A percentile compares a stretch with the other conserved stretches of the same genome.
Evolutionary conservation across 2,888 invertebrate genomes (phyloP).

Genomic region (Pollenia labialis): DNA sequence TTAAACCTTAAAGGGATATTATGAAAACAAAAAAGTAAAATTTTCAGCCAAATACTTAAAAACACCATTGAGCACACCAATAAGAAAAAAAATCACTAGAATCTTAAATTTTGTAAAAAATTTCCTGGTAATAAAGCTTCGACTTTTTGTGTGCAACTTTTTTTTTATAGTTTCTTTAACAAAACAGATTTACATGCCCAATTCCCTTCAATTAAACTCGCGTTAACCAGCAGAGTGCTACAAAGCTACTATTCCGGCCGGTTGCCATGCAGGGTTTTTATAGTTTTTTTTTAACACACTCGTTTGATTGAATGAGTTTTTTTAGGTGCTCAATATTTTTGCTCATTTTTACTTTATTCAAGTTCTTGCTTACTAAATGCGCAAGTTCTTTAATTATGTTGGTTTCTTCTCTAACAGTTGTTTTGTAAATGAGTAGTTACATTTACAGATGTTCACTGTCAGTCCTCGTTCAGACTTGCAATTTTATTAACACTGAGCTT

Average conservation of each 20-base stretch:
- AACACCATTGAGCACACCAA: slow-evolving; percentile 11
- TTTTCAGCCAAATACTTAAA: background rate
- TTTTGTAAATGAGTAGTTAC: slow-evolving; percentile 18
- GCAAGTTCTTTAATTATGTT: slow-evolving; percentile 31
- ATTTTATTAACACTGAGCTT: too few relatives aligned
- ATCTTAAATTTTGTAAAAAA: slow-evolving; percentile 33
- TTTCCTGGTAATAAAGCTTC: slow-evolving; percentile 53
- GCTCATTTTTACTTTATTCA: background rate
- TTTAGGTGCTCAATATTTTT: background rate
- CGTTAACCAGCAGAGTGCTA: slow-evolving; percentile 81
- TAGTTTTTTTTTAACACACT: slow-evolving; percentile 77
- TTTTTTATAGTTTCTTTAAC: slow-evolving; percentile 22
- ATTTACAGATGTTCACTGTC: slow-evolving; percentile 13
- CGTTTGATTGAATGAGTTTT: slow-evolving; percentile 55
- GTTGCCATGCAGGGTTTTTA: slow-evolving; percentile 80
- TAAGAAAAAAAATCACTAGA: background rate
- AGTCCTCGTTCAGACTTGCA: background rate
- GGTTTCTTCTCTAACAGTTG: slow-evolving; percentile 17
- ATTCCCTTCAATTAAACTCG: slow-evolving; percentile 31
- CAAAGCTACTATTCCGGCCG: slow-evolving; percentile 84
- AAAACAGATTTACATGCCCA: slow-evolving; percentile 40
- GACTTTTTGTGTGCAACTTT: slow-evolving; percentile 38
- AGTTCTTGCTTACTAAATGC: slow-evolving; percentile 28
- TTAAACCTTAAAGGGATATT: too few relatives aligned
- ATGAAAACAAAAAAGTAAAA: background rate